Evolutionary conservation across 2,797 vertebrate genomes (phyloP), one percentile per base, ranked within the genome.

Genomic region (Microctenopoma steveboyesi): DNA sequence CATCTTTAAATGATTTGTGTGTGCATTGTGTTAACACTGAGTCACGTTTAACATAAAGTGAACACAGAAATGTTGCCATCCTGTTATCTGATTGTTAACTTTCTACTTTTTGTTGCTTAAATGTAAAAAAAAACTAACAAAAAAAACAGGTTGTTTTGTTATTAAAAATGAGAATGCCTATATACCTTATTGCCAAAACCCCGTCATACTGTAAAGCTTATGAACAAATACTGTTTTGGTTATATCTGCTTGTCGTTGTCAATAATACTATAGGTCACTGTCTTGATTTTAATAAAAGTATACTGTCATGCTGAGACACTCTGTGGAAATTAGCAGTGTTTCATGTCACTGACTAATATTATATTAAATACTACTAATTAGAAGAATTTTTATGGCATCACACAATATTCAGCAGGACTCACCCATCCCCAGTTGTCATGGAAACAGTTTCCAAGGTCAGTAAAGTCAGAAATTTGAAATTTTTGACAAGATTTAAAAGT

Each of bases 221-320:
- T 58, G 57, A 80, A 72, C 14, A 43, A 63, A 52, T 74, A 71
- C 78, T 78, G 64, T 75, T 81, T 81, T 47, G 22, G 42, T 90
- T 82, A 16, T 84, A 65, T 69, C 43, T 76, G 76, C 69, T 67
- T 76, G 82, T 91, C 78, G 55, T 85, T 84, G 39, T 82, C 71
- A 67, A 62, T 56, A 72, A 81, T 75, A 76, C 79, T 68, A 73
- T 67, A 72, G 6, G 47, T 80, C 66, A 83, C 75, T 78, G 77
- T 88, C 62, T 85, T 86, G 74, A 67, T 91, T 92, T 90, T 89
- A 90, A 86, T 88, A 85, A 91, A 91, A 80, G 79, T 77, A 49
- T 69, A 81, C 57, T 82, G 83, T 79, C 78, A 79, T 88, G 85
- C 87, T 78, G 69, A 76, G 53, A 53, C 62, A 33, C 47, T 79